phyloP scores from a whole-genome alignment of 2,113 vertebrate genomes.

The Elephas maximus region DNA sequence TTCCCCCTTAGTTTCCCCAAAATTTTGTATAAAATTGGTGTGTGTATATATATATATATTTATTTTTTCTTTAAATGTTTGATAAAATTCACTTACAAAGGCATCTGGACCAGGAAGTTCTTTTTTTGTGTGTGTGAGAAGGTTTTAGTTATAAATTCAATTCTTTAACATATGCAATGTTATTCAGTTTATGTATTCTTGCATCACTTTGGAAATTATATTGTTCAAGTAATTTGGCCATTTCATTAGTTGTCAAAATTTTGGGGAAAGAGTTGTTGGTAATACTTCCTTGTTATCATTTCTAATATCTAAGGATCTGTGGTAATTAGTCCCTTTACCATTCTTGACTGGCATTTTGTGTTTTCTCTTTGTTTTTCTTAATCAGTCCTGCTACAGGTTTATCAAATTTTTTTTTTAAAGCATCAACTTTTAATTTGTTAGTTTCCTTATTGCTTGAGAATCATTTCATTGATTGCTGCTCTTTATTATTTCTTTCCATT shows the following conservation, averaged over 20 bases:
- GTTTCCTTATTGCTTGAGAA: conserved; percentile 3
- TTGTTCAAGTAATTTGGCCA: neutral
- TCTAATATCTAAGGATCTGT: neutral
- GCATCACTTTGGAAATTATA: neutral
- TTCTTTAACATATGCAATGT: neutral
- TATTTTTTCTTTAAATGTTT: neutral
- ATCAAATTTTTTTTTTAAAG: neutral
- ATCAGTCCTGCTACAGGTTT: neutral
- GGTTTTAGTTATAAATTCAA: conserved; percentile 4
- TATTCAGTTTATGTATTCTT: neutral
- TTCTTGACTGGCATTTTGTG: neutral
- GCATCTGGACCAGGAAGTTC: neutral
- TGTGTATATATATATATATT: no score
- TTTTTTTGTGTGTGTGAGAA: neutral
- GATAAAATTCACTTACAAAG: neutral
- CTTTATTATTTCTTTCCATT: neutral
- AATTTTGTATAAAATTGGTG: neutral
- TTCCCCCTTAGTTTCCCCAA: neutral
- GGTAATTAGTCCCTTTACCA: neutral
- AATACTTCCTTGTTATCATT: neutral
- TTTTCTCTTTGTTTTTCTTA: neutral
- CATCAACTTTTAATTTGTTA: conserved; percentile 1
- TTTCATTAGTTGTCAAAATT: neutral
- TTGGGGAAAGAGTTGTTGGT: neutral
- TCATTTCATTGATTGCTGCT: neutral